These are phyloP conservation scores for Drosophila repleta DNA, from an alignment of 1,140 invertebrate genomes.

Conservation along the genomic window DNA sequence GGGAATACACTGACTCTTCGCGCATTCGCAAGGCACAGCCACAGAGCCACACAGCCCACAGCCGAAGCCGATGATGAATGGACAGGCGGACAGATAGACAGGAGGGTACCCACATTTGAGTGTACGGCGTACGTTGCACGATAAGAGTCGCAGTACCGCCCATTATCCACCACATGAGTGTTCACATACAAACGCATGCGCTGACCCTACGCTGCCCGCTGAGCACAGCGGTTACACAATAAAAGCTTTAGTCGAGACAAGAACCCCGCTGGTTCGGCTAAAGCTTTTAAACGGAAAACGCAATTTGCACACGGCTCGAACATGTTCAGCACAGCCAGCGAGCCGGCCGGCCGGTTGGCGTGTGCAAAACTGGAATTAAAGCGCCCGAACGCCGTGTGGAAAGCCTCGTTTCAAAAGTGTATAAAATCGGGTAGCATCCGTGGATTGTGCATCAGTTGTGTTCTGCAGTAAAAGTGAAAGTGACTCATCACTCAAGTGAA, in stretches of 20 bases:
- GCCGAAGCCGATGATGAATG: constrained; percentile 52
- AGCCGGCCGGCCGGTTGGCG: constrained; percentile 55
- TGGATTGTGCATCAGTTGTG: constrained; percentile 65
- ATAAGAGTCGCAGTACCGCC: constrained; percentile 42
- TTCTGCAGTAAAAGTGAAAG: constrained; percentile 62
- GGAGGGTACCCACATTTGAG: constrained; percentile 30
- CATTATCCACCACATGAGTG: constrained; percentile 29
- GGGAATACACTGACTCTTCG: constrained; percentile 56
- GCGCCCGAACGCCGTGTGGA: constrained; percentile 61
- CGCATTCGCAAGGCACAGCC: constrained; percentile 26
- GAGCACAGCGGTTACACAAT: constrained; percentile 10
- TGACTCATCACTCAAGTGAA: constrained; percentile 47
- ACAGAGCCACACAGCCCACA: constrained; percentile 21
- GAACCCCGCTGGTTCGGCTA: not conserved
- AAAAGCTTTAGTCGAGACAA: constrained; percentile 29
- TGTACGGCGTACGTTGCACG: constrained; percentile 45
- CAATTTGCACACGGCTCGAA: constrained; percentile 61
- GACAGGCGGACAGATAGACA: constrained; percentile 36
- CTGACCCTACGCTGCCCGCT: not conserved
- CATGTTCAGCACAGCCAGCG: constrained; percentile 10
- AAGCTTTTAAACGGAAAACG: constrained; percentile 21
- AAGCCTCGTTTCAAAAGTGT: constrained; percentile 72
- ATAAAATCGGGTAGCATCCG: constrained; percentile 66
- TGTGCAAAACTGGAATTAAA: constrained; percentile 72
- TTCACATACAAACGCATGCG: constrained; percentile 24